Conservation (phyloP, 2,888 invertebrate species). For the Proisotoma minuta region DNA sequence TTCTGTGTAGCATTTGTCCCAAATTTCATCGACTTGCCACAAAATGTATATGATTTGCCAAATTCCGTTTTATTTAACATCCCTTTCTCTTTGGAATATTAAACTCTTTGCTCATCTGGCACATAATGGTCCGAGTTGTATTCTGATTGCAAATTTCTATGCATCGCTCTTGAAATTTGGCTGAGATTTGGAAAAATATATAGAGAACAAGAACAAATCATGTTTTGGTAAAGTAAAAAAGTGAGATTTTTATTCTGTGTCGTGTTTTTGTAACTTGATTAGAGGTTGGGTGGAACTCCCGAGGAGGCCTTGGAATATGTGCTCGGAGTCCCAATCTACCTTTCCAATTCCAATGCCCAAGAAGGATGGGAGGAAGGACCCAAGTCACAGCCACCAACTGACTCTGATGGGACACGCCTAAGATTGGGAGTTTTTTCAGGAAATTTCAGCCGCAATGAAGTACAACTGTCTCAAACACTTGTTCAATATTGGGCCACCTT, state of each 20-base stretch:
- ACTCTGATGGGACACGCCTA: neutral
- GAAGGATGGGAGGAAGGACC: conserved; percentile 5
- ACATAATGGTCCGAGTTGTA: too few species aligned
- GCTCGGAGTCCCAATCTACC: conserved; percentile 76
- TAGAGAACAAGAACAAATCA: too few species aligned
- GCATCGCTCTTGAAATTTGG: too few species aligned
- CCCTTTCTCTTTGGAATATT: too few species aligned
- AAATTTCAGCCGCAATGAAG: conserved; percentile 84
- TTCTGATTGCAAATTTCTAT: too few species aligned
- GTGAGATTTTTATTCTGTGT: conserved; percentile 8
- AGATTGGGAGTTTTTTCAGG: conserved; percentile 67
- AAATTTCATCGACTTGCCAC: too few species aligned
- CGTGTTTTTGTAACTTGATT: conserved; percentile 49
- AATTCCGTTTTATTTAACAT: too few species aligned
- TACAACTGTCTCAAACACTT: conserved; percentile 77
- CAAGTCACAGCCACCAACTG: neutral
- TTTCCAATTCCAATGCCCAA: conserved; percentile 22
- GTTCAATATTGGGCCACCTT: conserved; percentile 92
- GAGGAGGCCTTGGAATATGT: conserved; percentile 87
- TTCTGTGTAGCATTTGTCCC: too few species aligned
- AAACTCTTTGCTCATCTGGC: too few species aligned
- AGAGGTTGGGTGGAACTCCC: conserved; percentile 88
- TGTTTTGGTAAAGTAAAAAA: neutral
- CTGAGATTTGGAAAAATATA: too few species aligned
- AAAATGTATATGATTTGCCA: too few species aligned